Conservation (phyloP, 2,113 vertebrate species). For the Platichthys flesus region DNA sequence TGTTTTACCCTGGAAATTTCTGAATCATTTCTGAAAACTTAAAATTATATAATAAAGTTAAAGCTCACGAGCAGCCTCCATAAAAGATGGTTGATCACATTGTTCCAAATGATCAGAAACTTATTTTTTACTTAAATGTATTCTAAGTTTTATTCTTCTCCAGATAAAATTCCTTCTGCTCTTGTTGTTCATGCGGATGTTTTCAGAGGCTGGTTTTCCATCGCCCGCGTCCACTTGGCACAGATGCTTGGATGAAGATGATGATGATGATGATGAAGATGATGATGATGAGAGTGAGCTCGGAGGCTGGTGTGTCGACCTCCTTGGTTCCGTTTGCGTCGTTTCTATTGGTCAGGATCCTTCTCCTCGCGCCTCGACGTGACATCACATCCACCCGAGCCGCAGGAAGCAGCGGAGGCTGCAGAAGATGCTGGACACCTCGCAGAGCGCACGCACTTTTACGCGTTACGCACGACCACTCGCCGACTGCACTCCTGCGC, state of each 20-base stretch:
- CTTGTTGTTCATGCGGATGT: background rate
- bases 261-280: too few species aligned
- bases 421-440: slow-evolving; percentile 79
- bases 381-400: slow-evolving; percentile 83
- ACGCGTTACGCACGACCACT: slow-evolving; percentile 45
- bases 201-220: slow-evolving; percentile 18
- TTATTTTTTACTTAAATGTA: background rate
- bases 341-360: slow-evolving; percentile 76
- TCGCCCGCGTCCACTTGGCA: slow-evolving; percentile 48
- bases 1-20: too few species aligned
- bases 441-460: slow-evolving; percentile 58
- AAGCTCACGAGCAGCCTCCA: too few species aligned
- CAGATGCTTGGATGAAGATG: slow-evolving; percentile 12
- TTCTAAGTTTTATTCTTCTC: background rate
- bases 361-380: slow-evolving; percentile 63
- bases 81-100: background rate
- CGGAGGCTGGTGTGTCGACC: slow-evolving; percentile 54
- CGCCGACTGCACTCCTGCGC: slow-evolving; percentile 11
- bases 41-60: too few species aligned
- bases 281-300: slow-evolving; percentile 45
- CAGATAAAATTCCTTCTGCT: background rate
- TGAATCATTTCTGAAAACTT: too few species aligned
- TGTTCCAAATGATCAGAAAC: background rate
- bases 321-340: slow-evolving; percentile 39
- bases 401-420: slow-evolving; percentile 63